Evolutionary conservation across 2,888 invertebrate genomes (phyloP).

Genomic region (Cheilosia vernalis): DNA sequence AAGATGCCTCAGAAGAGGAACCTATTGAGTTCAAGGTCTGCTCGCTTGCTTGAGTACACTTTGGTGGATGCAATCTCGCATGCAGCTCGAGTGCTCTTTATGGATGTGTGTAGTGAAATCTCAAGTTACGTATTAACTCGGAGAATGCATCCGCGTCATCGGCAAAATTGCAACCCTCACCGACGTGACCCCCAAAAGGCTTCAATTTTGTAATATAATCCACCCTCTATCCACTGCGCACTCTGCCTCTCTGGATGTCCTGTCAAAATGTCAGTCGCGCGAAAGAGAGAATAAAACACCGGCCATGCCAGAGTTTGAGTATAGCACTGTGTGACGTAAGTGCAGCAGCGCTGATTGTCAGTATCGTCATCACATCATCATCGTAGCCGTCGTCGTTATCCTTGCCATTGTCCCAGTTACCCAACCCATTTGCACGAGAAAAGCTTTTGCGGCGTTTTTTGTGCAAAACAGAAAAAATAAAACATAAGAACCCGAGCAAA

Average conservation of each 20-base stretch:
- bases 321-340: conserved; percentile 52
- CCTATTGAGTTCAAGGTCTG: neutral
- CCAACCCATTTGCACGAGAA: conserved; percentile 62
- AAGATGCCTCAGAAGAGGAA: neutral
- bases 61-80: neutral
- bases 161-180: conserved; percentile 17
- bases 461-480: conserved; percentile 14
- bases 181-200: conserved; percentile 26
- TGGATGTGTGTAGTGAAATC: neutral
- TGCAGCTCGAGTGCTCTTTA: neutral
- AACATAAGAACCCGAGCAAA: conserved; percentile 28
- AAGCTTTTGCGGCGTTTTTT: conserved; percentile 56
- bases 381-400: conserved; percentile 77
- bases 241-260: conserved; percentile 54
- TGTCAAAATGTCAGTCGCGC: conserved; percentile 22
- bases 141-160: conserved; percentile 28
- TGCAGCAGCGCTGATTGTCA: conserved; percentile 59
- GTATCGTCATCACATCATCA: conserved; percentile 50
- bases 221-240: conserved; percentile 70
- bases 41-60: neutral
- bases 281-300: conserved; percentile 38
- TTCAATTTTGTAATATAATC: conserved; percentile 40
- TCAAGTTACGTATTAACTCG: conserved; percentile 1
- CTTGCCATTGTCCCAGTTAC: conserved; percentile 79
- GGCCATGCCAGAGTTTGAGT: conserved; percentile 28